Percentiles rank a stretch among this genome's conserved stretches.
Conservation (phyloP, 2,113 vertebrate genomes). For the Crocuta crocuta region DNA sequence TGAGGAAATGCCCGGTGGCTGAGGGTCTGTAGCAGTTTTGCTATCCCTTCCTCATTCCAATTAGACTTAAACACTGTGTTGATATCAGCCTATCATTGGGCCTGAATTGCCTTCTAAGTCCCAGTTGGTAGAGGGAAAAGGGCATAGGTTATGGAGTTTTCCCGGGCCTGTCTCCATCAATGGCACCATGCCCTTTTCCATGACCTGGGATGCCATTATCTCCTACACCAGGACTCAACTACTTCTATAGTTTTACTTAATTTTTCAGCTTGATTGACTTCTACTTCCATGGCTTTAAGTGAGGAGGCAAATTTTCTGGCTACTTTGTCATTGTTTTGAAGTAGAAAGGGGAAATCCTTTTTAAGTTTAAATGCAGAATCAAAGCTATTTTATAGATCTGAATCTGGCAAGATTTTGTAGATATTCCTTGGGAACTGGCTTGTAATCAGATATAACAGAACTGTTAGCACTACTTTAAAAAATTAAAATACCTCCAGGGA, state of each 20-base stretch:
- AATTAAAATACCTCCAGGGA: neutral
- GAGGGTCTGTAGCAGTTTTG: neutral
- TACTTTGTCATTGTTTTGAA: neutral
- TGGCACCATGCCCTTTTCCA: neutral
- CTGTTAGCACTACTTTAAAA: neutral
- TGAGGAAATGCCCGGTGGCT: neutral
- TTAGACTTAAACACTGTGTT: neutral
- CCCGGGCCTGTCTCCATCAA: neutral
- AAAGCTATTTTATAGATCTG: neutral
- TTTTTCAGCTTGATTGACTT: neutral
- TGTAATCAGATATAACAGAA: neutral
- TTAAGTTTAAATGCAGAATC: constrained; percentile 21
- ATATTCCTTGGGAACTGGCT: neutral
- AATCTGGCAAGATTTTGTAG: neutral
- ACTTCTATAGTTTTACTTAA: neutral
- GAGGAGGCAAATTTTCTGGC: neutral
- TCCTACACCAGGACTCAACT: neutral
- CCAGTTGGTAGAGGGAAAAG: neutral
- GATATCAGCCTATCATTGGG: neutral
- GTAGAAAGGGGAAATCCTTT: neutral
- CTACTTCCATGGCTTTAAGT: neutral
- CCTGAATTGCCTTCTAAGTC: neutral
- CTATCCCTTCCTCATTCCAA: neutral
- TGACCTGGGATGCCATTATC: neutral
- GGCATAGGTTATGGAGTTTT: neutral